phyloP scores from a whole-genome alignment of 2,113 vertebrate genomes.

The Prionailurus viverrinus region DNA sequence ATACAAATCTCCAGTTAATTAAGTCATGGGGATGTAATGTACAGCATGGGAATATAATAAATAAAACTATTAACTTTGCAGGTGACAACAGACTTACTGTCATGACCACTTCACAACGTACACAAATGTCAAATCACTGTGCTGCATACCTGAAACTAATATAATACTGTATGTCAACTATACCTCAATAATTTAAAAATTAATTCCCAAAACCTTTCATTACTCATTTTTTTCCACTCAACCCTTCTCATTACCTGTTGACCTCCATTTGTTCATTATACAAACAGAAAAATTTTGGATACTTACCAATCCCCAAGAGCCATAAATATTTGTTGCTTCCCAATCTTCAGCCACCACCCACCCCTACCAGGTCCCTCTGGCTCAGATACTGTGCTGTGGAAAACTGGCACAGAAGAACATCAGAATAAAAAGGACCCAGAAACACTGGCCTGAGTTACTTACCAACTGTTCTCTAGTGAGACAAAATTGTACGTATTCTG shows the following conservation, averaged over 20 bases:
- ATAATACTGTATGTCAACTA: neutral
- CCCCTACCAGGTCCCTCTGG: neutral
- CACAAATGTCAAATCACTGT: neutral
- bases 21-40: neutral
- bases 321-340: neutral
- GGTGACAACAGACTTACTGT: neutral
- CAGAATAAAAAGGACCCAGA: neutral
- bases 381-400: neutral
- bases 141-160: neutral
- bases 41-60: neutral
- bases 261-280: neutral
- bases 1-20: neutral
- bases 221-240: neutral
- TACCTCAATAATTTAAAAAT: neutral
- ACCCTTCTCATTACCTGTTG: neutral
- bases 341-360: neutral
- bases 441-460: neutral
- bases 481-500: neutral
- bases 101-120: neutral
- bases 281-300: constrained; percentile 11
- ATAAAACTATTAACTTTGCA: neutral
- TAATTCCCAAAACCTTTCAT: neutral
- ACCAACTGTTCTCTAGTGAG: constrained; percentile 25
- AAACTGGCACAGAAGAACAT: neutral
- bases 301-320: neutral